Percentiles rank a stretch among this genome's conserved stretches.
Conservation (phyloP, 2,888 invertebrate species). For the Zhengitettix transpicula region DNA sequence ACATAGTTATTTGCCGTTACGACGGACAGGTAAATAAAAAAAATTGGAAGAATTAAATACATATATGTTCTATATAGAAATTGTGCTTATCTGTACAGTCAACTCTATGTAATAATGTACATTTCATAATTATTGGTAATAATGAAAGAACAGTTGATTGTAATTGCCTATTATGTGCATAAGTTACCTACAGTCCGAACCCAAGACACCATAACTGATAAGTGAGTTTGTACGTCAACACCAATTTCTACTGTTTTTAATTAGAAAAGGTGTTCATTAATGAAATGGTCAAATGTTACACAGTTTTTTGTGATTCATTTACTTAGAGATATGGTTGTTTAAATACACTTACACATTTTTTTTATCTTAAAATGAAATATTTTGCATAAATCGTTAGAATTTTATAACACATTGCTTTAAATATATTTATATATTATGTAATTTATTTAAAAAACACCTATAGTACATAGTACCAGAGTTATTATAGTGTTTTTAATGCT, state of each 20-base stretch:
- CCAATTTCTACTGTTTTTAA: no score
- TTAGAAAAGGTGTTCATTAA: no score
- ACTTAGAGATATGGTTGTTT: not conserved
- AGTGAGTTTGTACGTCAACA: no score
- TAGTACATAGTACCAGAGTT: no score
- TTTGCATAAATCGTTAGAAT: not conserved
- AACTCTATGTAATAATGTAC: slow-evolving; percentile 4
- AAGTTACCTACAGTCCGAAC: not conserved
- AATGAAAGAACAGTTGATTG: slow-evolving; percentile 6
- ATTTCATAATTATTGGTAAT: slow-evolving; percentile 5
- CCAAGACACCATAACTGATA: no score
- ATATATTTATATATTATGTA: not conserved
- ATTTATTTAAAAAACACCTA: no score
- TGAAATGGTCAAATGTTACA: no score
- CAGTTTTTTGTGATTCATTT: no score
- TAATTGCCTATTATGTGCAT: not conserved
- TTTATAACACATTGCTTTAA: not conserved
- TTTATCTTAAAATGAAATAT: not conserved
- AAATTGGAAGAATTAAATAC: slow-evolving; percentile 6
- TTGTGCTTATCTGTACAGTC: slow-evolving; percentile 6
- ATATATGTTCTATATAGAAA: slow-evolving; percentile 4
- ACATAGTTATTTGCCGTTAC: no score
- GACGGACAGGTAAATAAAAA: not conserved
- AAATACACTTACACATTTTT: not conserved
- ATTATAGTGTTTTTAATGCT: no score